Percentiles rank a stretch among this genome's conserved stretches.
Conservation (phyloP, 2,888 invertebrate species). For the Lasioglossum vierecki region DNA sequence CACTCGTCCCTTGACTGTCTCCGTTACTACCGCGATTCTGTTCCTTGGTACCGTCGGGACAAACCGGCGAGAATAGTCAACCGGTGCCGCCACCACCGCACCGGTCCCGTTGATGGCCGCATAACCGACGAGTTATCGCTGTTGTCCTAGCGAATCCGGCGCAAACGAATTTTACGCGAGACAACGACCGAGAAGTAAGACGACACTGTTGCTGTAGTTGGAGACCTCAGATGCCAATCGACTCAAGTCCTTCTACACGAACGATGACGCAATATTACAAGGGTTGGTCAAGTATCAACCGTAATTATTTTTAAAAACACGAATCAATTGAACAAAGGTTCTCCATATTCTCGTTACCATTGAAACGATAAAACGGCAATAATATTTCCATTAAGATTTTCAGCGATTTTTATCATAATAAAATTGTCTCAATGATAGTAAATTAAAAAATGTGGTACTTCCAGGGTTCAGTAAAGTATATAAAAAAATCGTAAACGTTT, state of each 20-base stretch:
- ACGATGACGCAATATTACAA: not conserved
- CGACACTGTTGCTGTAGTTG: not conserved
- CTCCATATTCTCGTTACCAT: no score
- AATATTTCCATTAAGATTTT: no score
- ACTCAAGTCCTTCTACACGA: not conserved
- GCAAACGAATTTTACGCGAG: not conserved
- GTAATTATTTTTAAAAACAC: not conserved
- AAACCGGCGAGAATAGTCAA: not conserved
- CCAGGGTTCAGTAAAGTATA: no score
- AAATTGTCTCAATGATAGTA: no score
- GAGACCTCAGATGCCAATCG: not conserved
- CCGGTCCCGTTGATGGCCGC: not conserved
- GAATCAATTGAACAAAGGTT: no score
- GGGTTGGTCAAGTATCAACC: not conserved
- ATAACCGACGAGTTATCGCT: conserved; percentile 6
- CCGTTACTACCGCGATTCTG: conserved; percentile 52
- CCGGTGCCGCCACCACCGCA: not conserved
- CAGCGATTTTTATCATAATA: no score
- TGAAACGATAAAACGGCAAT: no score
- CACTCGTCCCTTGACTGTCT: conserved; percentile 75
- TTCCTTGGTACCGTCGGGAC: conserved; percentile 43
- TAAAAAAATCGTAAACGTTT: no score
- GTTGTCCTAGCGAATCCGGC: not conserved
- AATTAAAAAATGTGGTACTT: no score
- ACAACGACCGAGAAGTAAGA: not conserved